Conservation (phyloP, 1,140 invertebrate species). For the Zaprionus lachaisei region DNA sequence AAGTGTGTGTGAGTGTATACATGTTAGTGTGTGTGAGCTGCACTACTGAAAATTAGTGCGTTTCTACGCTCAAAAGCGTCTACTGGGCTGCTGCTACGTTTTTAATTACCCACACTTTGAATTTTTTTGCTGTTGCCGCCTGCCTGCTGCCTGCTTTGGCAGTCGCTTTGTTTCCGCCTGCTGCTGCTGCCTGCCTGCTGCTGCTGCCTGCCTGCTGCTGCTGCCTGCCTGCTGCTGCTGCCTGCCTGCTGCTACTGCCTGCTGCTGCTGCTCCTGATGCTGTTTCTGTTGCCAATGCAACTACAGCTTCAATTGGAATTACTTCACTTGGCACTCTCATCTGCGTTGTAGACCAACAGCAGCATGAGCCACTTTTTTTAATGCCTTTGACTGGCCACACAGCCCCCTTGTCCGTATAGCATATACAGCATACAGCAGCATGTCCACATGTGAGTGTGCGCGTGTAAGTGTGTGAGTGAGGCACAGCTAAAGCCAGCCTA, state of each 20-base stretch:
- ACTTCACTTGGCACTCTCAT: constrained; percentile 80
- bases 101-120: constrained; percentile 81
- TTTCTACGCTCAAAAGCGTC: constrained; percentile 78
- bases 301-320: constrained; percentile 77
- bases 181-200: constrained; percentile 12
- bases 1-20: constrained; percentile 1
- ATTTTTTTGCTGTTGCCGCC: constrained; percentile 47
- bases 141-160: constrained; percentile 59
- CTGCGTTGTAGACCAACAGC: constrained; percentile 60
- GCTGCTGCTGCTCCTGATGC: constrained; percentile 48
- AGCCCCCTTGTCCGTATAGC: constrained; percentile 40
- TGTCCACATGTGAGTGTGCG: constrained; percentile 38
- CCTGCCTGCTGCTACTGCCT: neutral
- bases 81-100: constrained; percentile 72
- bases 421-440: constrained; percentile 30
- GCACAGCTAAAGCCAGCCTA: constrained; percentile 63
- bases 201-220: constrained; percentile 32
- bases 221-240: constrained; percentile 31
- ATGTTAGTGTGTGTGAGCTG: constrained; percentile 34
- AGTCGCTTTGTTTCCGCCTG: constrained; percentile 47
- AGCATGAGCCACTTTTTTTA: constrained; percentile 50
- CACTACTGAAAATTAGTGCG: constrained; percentile 80
- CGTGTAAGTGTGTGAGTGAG: constrained; percentile 42
- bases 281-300: constrained; percentile 40
- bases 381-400: constrained; percentile 60